Evolutionary conservation across 2,113 vertebrate genomes (phyloP).

Genomic region (Myrmecobius fasciatus): DNA sequence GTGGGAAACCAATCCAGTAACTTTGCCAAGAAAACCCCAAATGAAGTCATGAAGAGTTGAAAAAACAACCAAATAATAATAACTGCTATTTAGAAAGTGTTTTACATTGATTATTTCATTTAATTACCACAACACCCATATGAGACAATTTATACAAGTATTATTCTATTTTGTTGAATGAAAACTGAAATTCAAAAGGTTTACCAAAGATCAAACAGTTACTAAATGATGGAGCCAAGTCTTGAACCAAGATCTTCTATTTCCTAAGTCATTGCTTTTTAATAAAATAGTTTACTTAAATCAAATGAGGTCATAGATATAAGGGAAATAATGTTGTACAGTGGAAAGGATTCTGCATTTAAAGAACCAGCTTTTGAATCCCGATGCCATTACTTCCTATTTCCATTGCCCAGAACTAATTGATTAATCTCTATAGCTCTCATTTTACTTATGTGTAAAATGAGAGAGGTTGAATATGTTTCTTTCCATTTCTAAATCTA

Average conservation of each 20-base stretch:
- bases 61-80: background rate
- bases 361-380: background rate
- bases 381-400: background rate
- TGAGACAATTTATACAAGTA: background rate
- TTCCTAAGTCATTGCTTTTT: no score
- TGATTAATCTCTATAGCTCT: background rate
- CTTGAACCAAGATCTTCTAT: background rate
- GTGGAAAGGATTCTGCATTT: background rate
- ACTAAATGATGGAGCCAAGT: background rate
- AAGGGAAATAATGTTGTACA: background rate
- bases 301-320: no score
- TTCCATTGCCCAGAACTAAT: background rate
- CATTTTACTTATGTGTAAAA: background rate
- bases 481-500: background rate
- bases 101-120: background rate
- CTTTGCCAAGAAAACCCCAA: background rate
- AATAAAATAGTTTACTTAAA: no score
- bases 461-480: background rate
- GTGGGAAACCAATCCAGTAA: background rate
- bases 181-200: background rate
- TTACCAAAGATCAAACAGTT: background rate
- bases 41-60: background rate
- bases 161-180: background rate
- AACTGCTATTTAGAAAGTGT: background rate
- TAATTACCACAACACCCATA: background rate